Evolutionary conservation across 2,797 vertebrate genomes (phyloP).

Genomic region (Alauda arvensis): DNA sequence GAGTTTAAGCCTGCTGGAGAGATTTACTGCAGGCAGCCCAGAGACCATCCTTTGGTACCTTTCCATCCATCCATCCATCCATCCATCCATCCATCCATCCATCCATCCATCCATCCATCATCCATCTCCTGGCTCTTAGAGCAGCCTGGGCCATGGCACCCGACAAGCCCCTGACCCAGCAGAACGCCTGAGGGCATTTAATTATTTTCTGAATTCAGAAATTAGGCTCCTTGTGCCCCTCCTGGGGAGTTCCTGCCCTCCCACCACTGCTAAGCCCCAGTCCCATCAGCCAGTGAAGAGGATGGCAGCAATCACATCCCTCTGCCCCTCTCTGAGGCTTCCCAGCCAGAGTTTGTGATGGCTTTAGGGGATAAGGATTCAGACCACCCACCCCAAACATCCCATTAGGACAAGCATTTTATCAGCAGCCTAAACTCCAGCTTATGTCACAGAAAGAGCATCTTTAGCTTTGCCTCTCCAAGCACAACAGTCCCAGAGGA

Average conservation of each 20-base stretch:
- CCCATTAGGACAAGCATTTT: background rate
- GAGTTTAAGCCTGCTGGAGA: background rate
- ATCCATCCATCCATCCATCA: background rate
- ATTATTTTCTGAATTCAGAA: background rate
- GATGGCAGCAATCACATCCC: rapidly evolving
- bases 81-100: background rate
- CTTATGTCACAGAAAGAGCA: rapidly evolving
- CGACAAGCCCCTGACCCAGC: rapidly evolving
- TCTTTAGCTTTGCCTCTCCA: background rate
- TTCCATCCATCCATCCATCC: background rate
- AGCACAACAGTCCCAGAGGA: background rate
- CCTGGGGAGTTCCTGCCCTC: background rate
- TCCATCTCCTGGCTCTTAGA: background rate
- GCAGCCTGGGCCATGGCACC: background rate
- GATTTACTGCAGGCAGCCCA: background rate
- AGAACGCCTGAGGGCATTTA: rapidly evolving
- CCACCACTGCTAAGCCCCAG: rapidly evolving
- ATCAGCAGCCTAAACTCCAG: background rate
- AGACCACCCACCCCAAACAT: background rate
- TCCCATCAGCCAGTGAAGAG: background rate
- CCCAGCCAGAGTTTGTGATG: rapidly evolving
- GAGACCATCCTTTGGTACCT: background rate
- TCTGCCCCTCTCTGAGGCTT: background rate
- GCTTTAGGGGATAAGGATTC: background rate
- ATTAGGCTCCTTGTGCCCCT: background rate